Evolutionary conservation across 2,888 invertebrate species (phyloP), one percentile per base, ranked within the genome.

Genomic region (Eupithecia centaureata): DNA sequence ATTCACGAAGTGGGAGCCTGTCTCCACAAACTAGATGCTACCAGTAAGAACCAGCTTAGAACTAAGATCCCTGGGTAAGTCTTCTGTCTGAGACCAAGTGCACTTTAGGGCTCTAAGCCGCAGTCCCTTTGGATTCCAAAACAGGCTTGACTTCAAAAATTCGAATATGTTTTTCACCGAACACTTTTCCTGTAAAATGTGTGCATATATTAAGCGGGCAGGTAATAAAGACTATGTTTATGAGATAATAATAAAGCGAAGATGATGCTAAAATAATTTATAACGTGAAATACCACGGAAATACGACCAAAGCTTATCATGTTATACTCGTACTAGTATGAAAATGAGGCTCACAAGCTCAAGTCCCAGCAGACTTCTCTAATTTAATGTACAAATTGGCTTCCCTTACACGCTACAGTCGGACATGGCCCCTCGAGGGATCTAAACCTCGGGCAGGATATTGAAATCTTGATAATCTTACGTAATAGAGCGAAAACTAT

Each of bases 341-440:
- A 63, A 66, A 66, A 63, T 57, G 65, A 69, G 25, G 32, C 65
- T 54, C 18, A 47, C 52, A 13, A 25, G 42, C n/a, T 47, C 69
- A 52, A 22, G 65, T 72, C 73, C 70, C 67, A 15, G 57, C 47
- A 61, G 66, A 61, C 67, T 60, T 32, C 62, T 30, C 70, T 73
- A 74, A 76, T 72, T 73, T 71, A 68, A 73, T 73, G 76, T 73
- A 74, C 76, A 76, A 77, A 77, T 75, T 75, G 74, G 68, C 61
- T 64, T 72, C 71, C 73, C 66, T 65, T 70, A 73, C 73, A 65
- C 61, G 60, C 71, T 69, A 72, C 67, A 56, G 73, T 66, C 32
- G 51, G 68, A 63, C 64, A 42, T 38, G 22, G 13, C 61, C 63
- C 66, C 65, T 25, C 58, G 28, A 61, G 69, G 56, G 52, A 27